phyloP scores from a whole-genome alignment of 2,888 invertebrate species.

The Hecatera dysodea region DNA sequence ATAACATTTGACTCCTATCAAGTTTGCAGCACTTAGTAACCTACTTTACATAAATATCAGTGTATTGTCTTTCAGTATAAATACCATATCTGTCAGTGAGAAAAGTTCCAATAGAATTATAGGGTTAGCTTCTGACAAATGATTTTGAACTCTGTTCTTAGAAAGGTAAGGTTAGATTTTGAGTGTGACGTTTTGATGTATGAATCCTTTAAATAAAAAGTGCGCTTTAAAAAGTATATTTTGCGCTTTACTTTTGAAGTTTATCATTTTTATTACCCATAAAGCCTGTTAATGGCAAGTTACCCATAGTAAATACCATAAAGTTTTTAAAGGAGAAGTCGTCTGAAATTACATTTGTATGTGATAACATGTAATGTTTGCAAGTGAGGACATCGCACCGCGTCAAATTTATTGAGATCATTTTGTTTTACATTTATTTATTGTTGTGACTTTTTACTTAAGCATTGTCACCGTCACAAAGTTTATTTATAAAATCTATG shows the following conservation, averaged over 20 bases:
- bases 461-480: background rate
- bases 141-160: constrained; percentile 11
- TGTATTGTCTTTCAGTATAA: constrained; percentile 59
- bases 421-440: constrained; percentile 53
- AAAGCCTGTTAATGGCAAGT: constrained; percentile 65
- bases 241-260: constrained; percentile 63
- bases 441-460: constrained; percentile 2
- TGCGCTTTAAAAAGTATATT: constrained; percentile 57
- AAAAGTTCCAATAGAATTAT: constrained; percentile 48
- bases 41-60: constrained; percentile 50
- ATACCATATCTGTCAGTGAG: constrained; percentile 53
- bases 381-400: constrained; percentile 45
- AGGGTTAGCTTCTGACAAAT: background rate
- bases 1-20: constrained; percentile 46
- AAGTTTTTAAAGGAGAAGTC: constrained; percentile 55
- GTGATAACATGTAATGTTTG: constrained; percentile 54
- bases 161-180: background rate
- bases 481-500: constrained; percentile 8
- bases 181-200: background rate
- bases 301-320: constrained; percentile 55
- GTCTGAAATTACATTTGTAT: constrained; percentile 56
- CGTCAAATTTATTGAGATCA: constrained; percentile 47
- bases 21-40: constrained; percentile 42
- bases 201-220: constrained; percentile 47
- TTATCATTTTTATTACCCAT: constrained; percentile 70